These are phyloP conservation scores for Lacerta bilineata DNA, from an alignment of 2,797 vertebrate species.

Conservation along the genomic window DNA sequence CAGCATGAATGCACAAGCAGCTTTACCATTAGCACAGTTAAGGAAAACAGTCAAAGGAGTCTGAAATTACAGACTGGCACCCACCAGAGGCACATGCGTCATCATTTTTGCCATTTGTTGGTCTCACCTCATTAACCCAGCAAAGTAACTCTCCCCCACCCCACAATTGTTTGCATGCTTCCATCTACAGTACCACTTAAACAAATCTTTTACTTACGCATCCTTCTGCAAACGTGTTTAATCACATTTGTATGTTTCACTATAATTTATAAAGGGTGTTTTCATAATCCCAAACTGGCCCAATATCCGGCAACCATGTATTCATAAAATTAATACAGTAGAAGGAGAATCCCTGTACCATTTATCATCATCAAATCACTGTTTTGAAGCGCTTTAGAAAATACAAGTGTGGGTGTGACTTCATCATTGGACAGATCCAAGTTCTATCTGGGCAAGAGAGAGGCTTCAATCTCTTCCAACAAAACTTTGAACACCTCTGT, in stretches of 20 bases:
- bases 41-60: conserved; percentile 74
- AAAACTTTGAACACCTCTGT: background rate
- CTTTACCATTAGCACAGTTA: conserved; percentile 72
- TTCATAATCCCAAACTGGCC: background rate
- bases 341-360: background rate
- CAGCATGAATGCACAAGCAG: conserved; percentile 75
- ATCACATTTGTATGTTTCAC: background rate
- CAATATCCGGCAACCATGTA: background rate
- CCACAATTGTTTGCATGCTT: background rate
- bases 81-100: conserved; percentile 20
- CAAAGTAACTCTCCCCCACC: background rate
- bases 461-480: background rate
- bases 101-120: conserved; percentile 9
- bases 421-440: background rate
- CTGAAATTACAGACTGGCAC: conserved; percentile 65
- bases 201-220: background rate
- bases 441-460: background rate
- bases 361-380: background rate
- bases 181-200: background rate
- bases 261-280: background rate
- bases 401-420: background rate
- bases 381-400: background rate
- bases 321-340: too few relatives aligned
- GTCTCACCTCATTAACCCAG: conserved; percentile 11
- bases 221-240: background rate